Evolutionary conservation across 1,140 invertebrate species (phyloP).

Genomic region (Aporrectodea caliginosa): DNA sequence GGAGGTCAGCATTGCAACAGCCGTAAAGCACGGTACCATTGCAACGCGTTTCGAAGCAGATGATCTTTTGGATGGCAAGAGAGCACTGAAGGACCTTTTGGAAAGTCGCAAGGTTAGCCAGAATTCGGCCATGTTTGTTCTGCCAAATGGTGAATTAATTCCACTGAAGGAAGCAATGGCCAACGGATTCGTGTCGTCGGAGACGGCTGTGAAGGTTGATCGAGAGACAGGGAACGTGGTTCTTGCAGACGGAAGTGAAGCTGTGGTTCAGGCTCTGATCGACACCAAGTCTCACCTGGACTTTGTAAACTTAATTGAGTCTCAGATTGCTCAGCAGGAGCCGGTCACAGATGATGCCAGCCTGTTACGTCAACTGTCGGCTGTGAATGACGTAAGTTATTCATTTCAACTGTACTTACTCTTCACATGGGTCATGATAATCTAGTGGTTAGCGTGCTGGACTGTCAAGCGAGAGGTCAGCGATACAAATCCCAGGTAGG

Average conservation of each 20-base stretch:
- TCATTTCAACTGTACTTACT: not conserved
- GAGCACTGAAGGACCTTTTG: not conserved
- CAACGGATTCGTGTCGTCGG: slow-evolving; percentile 53
- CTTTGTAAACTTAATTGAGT: slow-evolving; percentile 59
- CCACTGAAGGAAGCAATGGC: slow-evolving; percentile 48
- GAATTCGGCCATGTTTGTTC: slow-evolving; percentile 43
- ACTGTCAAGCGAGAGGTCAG: no score
- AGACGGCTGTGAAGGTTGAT: slow-evolving; percentile 70
- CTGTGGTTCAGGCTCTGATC: not conserved
- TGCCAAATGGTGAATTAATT: slow-evolving; percentile 45
- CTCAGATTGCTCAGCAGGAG: slow-evolving; percentile 76
- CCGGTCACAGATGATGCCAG: not conserved
- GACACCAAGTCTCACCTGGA: not conserved
- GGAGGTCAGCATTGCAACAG: slow-evolving; percentile 67
- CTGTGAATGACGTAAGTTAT: not conserved
- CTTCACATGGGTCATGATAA: no score
- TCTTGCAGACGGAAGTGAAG: slow-evolving; percentile 6
- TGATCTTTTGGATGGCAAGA: slow-evolving; percentile 1
- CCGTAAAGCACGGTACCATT: slow-evolving; percentile 65
- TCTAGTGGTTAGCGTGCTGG: no score
- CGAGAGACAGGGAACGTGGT: slow-evolving; percentile 57
- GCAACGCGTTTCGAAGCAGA: slow-evolving; percentile 54
- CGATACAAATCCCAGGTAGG: no score
- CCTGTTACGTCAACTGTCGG: not conserved
- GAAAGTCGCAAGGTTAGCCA: not conserved